Evolutionary conservation across 2,888 invertebrate genomes (phyloP).

Genomic region (Scaeva pyrastri): DNA sequence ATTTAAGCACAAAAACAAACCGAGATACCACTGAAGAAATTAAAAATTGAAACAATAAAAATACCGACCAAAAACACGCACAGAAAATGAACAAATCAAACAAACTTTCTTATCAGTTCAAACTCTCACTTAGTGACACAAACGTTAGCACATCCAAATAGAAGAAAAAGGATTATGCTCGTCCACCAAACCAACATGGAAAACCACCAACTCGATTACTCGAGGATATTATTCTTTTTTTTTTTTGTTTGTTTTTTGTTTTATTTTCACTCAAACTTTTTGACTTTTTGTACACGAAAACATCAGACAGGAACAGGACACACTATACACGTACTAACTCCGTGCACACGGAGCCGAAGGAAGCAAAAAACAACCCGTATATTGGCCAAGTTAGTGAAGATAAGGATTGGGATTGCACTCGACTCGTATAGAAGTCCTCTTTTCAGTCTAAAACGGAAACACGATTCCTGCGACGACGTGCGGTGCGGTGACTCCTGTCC

Average conservation of each 20-base stretch:
- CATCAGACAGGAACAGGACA: conserved; percentile 55
- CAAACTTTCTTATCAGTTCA: conserved; percentile 68
- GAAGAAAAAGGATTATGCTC: conserved; percentile 47
- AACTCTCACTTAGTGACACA: conserved; percentile 47
- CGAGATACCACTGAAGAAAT: conserved; percentile 13
- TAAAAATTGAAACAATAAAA: background rate
- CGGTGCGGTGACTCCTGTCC: conserved; percentile 71
- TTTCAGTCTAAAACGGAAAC: conserved; percentile 49
- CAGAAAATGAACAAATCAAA: conserved; percentile 16
- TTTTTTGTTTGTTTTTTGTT: background rate
- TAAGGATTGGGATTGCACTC: too few species aligned
- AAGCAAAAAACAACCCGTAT: conserved; percentile 49
- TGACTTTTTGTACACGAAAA: conserved; percentile 65
- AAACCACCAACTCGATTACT: conserved; percentile 66
- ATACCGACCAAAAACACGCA: conserved; percentile 35
- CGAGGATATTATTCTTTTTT: conserved; percentile 42
- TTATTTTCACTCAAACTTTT: conserved; percentile 56
- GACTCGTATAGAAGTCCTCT: conserved; percentile 39
- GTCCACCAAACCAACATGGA: conserved; percentile 24
- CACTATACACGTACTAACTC: conserved; percentile 43
- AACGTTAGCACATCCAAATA: conserved; percentile 46
- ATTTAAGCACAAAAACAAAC: conserved; percentile 29
- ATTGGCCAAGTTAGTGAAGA: conserved; percentile 49
- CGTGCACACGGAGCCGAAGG: conserved; percentile 14
- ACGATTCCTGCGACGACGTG: conserved; percentile 71